phyloP scores from a whole-genome alignment of 2,113 vertebrate genomes.

The Pavo muticus region DNA sequence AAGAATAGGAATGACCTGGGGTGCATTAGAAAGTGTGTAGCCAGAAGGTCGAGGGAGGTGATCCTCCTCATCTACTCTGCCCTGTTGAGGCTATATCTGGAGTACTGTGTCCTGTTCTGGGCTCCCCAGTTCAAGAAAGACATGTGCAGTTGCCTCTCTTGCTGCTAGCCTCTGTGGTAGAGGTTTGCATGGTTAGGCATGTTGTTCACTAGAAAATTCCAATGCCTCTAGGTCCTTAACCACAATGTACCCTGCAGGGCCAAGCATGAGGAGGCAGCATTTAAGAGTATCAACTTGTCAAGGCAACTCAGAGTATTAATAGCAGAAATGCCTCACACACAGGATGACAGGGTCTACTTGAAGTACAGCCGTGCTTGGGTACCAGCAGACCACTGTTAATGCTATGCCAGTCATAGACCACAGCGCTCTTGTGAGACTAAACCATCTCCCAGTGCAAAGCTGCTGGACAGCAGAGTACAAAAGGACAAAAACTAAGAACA shows the following conservation, averaged over 20 bases:
- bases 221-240: not conserved
- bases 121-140: not conserved
- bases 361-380: fast-evolving
- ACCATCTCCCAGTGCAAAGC: not conserved
- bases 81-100: not conserved
- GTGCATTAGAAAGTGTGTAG: not conserved
- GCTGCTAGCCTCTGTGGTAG: not conserved
- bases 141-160: not conserved
- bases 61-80: not conserved
- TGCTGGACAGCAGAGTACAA: not conserved
- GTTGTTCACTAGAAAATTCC: not conserved
- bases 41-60: not conserved
- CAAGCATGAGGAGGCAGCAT: not conserved
- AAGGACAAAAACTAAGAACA: not conserved
- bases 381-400: not conserved
- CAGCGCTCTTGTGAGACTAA: fast-evolving
- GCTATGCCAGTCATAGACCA: not conserved
- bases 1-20: not conserved
- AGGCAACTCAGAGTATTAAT: not conserved
- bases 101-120: not conserved
- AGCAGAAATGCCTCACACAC: not conserved
- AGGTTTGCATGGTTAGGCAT: not conserved
- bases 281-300: not conserved
- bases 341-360: not conserved
- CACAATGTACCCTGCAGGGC: not conserved